Base-by-base conservation (phyloP, 2,113 vertebrate species). In the Austrofundulus limnaeus region DNA sequence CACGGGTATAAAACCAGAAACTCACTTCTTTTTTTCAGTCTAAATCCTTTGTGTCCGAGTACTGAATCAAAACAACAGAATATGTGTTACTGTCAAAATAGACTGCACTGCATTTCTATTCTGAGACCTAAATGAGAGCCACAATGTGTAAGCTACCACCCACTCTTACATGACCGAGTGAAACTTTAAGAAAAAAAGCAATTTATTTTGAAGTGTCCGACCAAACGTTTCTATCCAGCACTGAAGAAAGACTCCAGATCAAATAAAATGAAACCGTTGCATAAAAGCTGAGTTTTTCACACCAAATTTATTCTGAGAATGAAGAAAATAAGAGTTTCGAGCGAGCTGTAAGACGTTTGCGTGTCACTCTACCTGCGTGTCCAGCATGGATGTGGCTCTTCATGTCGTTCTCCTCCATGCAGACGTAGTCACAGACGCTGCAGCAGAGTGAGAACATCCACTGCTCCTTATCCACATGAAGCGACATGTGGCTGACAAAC, bases 391-490 rank as follows among this genome's bases (percentile, higher is more conserved):
- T 88, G 81, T 99, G 97, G 72, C 90, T 91, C 89, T 97, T 98
- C 89, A 99, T 99, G 84, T 98, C 96, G 5, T 87, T 89, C 84
- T 99, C 96, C 77, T 99, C 97, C 93, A 95, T 96, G 82, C 95
- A 97, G 88, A 96, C 94, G 66, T 95, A 99, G 83, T 98, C 94
- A 0, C 96, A 99, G 41, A 91, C 83, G 24, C 92, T 95, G 90
- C 97, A 99, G 92, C 97, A 98, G 71, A 99, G 95, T 0, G 97
- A 97, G 90, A 98, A 98, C 97, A 99, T 98, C 97, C 97, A 99
- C 90, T 99, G 97, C 90, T 99, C 96, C 90, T 96, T 96, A 90
- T 99, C 97, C 92, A 98, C 96, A 37, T 99, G 97, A 78, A 98
- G 94, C 3, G 96, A 98, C 97, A 99, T 99, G 92, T 99, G 97